Conservation (phyloP, 2,113 vertebrate species). For the Leucoraja erinaceus region DNA sequence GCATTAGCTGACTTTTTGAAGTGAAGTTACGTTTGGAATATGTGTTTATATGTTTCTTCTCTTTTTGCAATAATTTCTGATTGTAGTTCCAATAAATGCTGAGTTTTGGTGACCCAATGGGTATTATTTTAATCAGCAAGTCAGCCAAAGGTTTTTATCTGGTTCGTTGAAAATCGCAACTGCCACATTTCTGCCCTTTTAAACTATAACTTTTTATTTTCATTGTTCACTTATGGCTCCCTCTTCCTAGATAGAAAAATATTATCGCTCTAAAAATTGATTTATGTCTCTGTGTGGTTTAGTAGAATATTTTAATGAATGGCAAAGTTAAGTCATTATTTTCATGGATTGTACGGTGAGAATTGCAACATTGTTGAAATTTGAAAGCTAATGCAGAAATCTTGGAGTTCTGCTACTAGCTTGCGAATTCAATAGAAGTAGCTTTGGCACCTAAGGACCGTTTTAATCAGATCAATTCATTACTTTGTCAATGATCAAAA, state of each 20-base stretch:
- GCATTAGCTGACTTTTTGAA: neutral
- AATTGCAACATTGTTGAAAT: neutral
- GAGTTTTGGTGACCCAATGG: neutral
- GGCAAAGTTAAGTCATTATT: constrained; percentile 3
- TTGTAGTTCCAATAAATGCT: neutral
- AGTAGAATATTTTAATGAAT: constrained; percentile 2
- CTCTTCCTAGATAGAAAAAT: neutral
- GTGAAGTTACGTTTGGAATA: neutral
- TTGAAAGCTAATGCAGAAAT: neutral
- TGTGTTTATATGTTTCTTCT: neutral
- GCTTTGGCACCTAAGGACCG: neutral
- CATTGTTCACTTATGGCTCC: neutral
- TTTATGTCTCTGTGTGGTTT: neutral
- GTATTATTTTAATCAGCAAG: neutral
- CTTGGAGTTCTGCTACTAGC: neutral
- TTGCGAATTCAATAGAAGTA: constrained; percentile 3
- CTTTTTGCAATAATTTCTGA: neutral
- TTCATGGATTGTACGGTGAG: neutral
- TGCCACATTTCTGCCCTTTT: neutral
- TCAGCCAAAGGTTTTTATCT: neutral
- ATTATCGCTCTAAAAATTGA: neutral
- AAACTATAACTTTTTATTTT: neutral
- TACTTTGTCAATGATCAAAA: constrained; percentile 10
- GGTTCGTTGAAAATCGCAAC: neutral
- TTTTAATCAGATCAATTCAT: constrained; percentile 8